Conservation (phyloP, 2,113 vertebrate species). For the Shinisaurus crocodilurus region DNA sequence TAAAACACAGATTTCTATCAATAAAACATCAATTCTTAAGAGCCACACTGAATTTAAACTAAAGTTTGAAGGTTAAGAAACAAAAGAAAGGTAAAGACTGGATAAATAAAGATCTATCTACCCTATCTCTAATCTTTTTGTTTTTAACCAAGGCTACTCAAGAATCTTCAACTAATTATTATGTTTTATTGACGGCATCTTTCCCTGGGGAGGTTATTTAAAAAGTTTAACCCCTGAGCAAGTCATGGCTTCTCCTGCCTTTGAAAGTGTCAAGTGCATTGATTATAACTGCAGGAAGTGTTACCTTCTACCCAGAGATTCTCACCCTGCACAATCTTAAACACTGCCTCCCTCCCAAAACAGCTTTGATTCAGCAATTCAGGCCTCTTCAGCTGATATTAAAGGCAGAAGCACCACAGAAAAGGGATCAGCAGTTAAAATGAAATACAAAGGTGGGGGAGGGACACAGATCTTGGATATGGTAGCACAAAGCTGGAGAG, state of each 20-base stretch:
- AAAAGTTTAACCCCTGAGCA: slow-evolving; percentile 93
- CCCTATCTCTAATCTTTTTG: slow-evolving; percentile 63
- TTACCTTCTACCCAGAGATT: slow-evolving; percentile 84
- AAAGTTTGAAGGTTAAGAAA: slow-evolving; percentile 48
- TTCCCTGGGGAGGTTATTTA: slow-evolving; percentile 89
- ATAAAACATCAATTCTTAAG: slow-evolving; percentile 39
- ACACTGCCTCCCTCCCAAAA: slow-evolving; percentile 70
- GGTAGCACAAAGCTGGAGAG: slow-evolving; percentile 75
- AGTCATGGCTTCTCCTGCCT: slow-evolving; percentile 83
- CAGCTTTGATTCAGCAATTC: slow-evolving; percentile 76
- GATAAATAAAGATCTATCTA: slow-evolving; percentile 46
- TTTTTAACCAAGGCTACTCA: slow-evolving; percentile 70
- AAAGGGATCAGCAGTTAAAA: slow-evolving; percentile 75
- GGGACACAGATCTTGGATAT: slow-evolving; percentile 62
- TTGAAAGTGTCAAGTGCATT: slow-evolving; percentile 91
- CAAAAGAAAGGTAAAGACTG: slow-evolving; percentile 55
- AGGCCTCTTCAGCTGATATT: slow-evolving; percentile 76
- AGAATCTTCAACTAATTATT: slow-evolving; percentile 89
- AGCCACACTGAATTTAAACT: slow-evolving; percentile 38
- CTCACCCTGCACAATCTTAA: slow-evolving; percentile 79
- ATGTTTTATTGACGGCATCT: slow-evolving; percentile 89
- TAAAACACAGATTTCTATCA: not conserved
- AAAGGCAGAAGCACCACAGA: slow-evolving; percentile 73
- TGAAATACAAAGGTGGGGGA: slow-evolving; percentile 65
- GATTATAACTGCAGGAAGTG: slow-evolving; percentile 89